These are phyloP conservation scores for Calyptommatus sinebrachiatus DNA, from an alignment of 2,113 vertebrate genomes.

Conservation along the genomic window DNA sequence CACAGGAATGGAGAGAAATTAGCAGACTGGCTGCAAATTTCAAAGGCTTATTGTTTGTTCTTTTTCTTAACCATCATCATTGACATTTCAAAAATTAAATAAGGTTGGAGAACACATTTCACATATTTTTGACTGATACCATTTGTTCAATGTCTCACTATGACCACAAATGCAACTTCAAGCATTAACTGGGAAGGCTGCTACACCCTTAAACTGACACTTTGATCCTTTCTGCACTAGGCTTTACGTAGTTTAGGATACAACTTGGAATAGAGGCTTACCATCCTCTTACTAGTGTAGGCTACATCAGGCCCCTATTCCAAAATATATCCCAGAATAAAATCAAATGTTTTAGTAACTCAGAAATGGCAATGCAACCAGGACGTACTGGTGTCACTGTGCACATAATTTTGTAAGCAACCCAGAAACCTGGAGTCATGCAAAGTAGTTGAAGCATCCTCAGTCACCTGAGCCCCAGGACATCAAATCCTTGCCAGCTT, in stretches of 20 bases:
- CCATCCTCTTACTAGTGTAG: too few species aligned
- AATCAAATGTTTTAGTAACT: not conserved
- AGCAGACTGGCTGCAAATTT: not conserved
- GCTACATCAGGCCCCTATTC: too few species aligned
- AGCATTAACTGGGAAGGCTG: not conserved
- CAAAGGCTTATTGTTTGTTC: not conserved
- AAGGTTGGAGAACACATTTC: not conserved
- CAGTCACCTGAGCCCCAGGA: not conserved
- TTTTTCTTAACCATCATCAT: too few species aligned
- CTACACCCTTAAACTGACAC: too few species aligned
- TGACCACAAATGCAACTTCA: too few species aligned
- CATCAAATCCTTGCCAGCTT: not conserved
- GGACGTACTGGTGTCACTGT: too few species aligned
- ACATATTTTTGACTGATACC: not conserved
- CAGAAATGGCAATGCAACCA: not conserved
- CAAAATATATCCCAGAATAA: too few species aligned
- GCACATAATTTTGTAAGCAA: not conserved
- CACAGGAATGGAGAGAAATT: not conserved
- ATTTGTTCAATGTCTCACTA: not conserved
- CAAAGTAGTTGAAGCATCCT: not conserved
- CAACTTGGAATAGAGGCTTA: too few species aligned
- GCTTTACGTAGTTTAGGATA: too few species aligned
- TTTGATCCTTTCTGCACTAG: too few species aligned
- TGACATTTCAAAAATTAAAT: slow-evolving; percentile 7
- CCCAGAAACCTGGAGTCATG: not conserved